Evolutionary conservation across 2,888 invertebrate species (phyloP), one percentile per base, ranked within the genome.

Genomic region (Eristalis pertinax): DNA sequence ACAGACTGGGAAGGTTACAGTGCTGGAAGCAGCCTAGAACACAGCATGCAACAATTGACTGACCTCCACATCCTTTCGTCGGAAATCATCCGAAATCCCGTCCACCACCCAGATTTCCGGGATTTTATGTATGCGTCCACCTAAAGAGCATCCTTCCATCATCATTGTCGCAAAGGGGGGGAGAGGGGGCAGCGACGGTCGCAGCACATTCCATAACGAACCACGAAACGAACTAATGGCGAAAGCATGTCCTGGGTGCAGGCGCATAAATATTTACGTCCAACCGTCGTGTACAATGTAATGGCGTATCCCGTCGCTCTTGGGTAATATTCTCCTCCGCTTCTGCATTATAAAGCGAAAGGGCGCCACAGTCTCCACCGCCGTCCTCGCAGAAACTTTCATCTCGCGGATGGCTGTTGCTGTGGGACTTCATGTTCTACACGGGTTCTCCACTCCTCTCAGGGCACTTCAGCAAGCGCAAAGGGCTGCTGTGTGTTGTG

Each of bases 181-280:
- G 11, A 38, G 35, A 7, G 4, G 35, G 1, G 10, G 19, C 24
- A 29, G 67, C 32, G 8, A 8, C 0, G 32, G 7, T 1, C 32
- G 8, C 8, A 50, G 4, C 68, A 58, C 74, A 74, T 74, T 64
- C n/a, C 63, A 74, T 68, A 68, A 22, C 38, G 35, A 72, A 70
- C 58, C 58, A 68, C 67, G 24, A 65, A 65, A 65, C 72, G 58
- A 79, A 38, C 78, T 79, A 79, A 79, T 78, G 64, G 73, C 79
- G 58, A 79, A 73, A 74, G 63, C 38, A 69, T 75, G 69, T 75
- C 38, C 74, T 58, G 63, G 63, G 58, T 81, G 63, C 69, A 69
- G 63, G 64, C 64, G 32, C 11, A 74, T 80, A 73, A 80, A 80
- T 80, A 74, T 80, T 80, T 74, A 74, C 73, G 58, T 35, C 32